Percentiles rank a stretch among this genome's conserved stretches.
These are phyloP conservation scores for Tetranychus cinnabarinus DNA, from an alignment of 1,140 invertebrate species.

Conservation along the genomic window DNA sequence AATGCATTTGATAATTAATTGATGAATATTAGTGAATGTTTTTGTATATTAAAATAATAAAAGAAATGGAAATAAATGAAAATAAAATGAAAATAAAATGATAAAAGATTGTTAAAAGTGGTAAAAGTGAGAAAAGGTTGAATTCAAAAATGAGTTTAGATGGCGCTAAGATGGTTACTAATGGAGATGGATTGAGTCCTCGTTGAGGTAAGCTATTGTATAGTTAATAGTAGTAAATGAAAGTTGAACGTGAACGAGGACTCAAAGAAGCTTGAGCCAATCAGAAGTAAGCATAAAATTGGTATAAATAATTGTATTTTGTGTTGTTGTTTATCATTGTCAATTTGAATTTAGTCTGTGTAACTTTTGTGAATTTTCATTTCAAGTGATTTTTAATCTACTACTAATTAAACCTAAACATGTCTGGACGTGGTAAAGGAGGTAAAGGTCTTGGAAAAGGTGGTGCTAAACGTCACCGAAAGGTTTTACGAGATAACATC, in stretches of 20 bases:
- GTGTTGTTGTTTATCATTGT: background rate
- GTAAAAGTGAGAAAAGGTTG: too few relatives aligned
- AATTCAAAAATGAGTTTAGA: too few relatives aligned
- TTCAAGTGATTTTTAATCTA: background rate
- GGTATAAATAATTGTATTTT: background rate
- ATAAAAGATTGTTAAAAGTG: too few relatives aligned
- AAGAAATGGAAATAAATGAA: too few relatives aligned
- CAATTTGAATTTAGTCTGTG: background rate
- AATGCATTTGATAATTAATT: too few relatives aligned
- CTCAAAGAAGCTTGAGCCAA: background rate
- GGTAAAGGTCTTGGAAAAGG: constrained; percentile 23
- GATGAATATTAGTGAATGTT: too few relatives aligned
- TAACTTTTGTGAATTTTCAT: background rate
- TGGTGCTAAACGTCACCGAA: constrained; percentile 22
- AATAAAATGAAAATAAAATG: too few relatives aligned
- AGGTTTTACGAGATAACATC: constrained; percentile 40
- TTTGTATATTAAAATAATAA: too few relatives aligned
- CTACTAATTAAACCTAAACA: constrained; percentile 3
- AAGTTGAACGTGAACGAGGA: background rate
- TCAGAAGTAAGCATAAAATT: background rate
- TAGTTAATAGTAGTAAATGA: background rate
- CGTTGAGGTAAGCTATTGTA: too few relatives aligned
- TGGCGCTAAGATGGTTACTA: too few relatives aligned
- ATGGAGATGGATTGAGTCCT: too few relatives aligned
- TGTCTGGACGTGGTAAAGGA: constrained; percentile 23